Percentiles rank a stretch among this genome's conserved stretches.
These are phyloP conservation scores for Micropoecilia bifurca DNA, from an alignment of 2,797 vertebrate genomes.

Conservation along the genomic window DNA sequence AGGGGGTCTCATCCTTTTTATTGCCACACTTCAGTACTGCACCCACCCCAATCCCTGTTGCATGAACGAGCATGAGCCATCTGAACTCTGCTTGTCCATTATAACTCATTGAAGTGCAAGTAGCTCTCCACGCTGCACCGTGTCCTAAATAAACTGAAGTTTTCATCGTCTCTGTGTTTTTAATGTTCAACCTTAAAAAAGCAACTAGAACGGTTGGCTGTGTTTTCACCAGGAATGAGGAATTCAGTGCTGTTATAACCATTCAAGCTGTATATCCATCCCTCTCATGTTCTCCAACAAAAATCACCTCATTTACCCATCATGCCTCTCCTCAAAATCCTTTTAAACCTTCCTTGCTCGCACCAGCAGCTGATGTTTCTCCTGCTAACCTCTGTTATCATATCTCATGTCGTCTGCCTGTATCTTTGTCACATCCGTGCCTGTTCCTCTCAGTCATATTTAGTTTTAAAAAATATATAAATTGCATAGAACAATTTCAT, in stretches of 20 bases:
- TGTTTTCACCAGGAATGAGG: slow-evolving; percentile 65
- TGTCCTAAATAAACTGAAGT: slow-evolving; percentile 23
- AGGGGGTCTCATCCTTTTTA: slow-evolving; percentile 74
- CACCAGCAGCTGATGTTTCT: slow-evolving; percentile 48
- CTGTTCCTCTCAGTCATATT: slow-evolving; percentile 3
- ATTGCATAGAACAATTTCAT: slow-evolving; percentile 32
- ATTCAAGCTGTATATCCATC: slow-evolving; percentile 68
- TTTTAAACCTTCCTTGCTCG: slow-evolving; percentile 47
- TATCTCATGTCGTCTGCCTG: slow-evolving; percentile 37
- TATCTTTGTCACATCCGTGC: slow-evolving; percentile 23
- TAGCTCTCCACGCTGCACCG: slow-evolving; percentile 32
- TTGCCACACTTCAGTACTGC: slow-evolving; percentile 59
- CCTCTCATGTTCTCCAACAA: slow-evolving; percentile 59
- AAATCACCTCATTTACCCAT: slow-evolving; percentile 58
- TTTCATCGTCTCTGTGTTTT: slow-evolving; percentile 32
- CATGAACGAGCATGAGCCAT: slow-evolving; percentile 84
- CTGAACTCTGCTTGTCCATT: slow-evolving; percentile 85
- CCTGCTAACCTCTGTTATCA: slow-evolving; percentile 54
- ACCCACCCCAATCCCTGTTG: slow-evolving; percentile 71
- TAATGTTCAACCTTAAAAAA: slow-evolving; percentile 25
- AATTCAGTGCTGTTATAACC: slow-evolving; percentile 65
- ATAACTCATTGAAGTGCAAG: slow-evolving; percentile 66
- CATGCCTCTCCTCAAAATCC: slow-evolving; percentile 43
- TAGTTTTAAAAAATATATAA: neutral
- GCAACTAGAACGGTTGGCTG: slow-evolving; percentile 58